Evolutionary conservation across 2,113 vertebrate genomes (phyloP), one percentile per base, ranked within the genome.

Genomic region (Uria aalge): DNA sequence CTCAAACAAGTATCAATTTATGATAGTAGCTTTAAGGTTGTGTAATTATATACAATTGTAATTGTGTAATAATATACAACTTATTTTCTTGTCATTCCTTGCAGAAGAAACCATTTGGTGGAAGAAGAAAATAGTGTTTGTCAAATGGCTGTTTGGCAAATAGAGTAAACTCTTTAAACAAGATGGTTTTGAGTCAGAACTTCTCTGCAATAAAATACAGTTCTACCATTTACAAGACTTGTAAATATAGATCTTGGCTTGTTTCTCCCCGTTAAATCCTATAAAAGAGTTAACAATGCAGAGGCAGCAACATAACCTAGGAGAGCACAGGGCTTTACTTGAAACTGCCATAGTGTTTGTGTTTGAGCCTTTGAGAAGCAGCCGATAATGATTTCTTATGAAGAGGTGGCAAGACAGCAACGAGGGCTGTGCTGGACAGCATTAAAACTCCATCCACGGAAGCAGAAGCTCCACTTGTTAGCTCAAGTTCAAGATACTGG

Each of bases 61-160:
- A 52, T 27, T 52, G 85, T 97, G 50, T 57, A 94, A 93, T 95
- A 92, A 97, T 94, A 95, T 97, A 73, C 84, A 97, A 90, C n/a
- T 95, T 93, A 95, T 94, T 95, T 96, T 82, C 67, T 95, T 97
- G 86, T 96, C 90, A 94, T 88, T 96, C 95, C 83, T 94, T 81
- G 27, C n/a, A 74, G 60, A 86, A 86, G 36, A 83, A 67, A 62
- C 6, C n/a, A n/a, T 67, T 55, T 73, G 13, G 11, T 22, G 14
- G 40, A 59, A 64, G 55, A 79, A 96, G 94, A 95, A 94, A 96
- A 87, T 62, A 45, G 41, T 47, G n/a, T 34, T 93, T 95, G 50
- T 94, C 68, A 92, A 93, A 64, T 84, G 80, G 17, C 34, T 93
- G 77, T 96, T 94, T 96, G 47, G 78, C 95, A 92, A 88, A 92